Conservation (phyloP, 2,888 invertebrate genomes). For the Perithous albicinctus region DNA sequence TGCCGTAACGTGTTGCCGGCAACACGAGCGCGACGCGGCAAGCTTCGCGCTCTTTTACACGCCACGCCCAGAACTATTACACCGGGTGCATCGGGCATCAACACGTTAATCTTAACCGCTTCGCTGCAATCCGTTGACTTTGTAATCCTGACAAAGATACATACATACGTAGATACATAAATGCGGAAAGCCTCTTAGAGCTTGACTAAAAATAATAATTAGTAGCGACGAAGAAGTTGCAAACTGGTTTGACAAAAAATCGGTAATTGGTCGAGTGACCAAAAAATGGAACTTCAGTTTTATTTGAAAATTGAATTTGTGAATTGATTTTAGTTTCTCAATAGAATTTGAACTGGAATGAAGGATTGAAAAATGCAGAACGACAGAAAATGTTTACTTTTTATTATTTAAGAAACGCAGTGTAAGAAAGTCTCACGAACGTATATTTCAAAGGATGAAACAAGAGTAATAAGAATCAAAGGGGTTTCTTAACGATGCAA, state of each 20-base stretch:
- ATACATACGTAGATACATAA: not conserved
- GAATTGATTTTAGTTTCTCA: not conserved
- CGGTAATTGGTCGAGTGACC: not conserved
- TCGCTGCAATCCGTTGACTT: slow-evolving; percentile 17
- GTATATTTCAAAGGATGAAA: not conserved
- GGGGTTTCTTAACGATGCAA: slow-evolving; percentile 69
- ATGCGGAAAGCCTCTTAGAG: not conserved
- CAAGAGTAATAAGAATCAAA: slow-evolving; percentile 44
- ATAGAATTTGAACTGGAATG: not conserved
- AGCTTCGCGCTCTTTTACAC: slow-evolving; percentile 56
- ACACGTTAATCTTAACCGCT: slow-evolving; percentile 38
- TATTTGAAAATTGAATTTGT: not conserved
- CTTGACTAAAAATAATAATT: not conserved
- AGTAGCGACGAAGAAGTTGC: not conserved
- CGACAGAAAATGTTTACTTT: slow-evolving; percentile 65
- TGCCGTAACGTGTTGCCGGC: slow-evolving; percentile 70
- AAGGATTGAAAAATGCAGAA: not conserved
- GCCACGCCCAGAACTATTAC: slow-evolving; percentile 61
- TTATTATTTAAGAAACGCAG: not conserved
- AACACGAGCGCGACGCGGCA: slow-evolving; percentile 25
- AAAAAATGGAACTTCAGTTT: not conserved
- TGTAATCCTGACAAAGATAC: not conserved
- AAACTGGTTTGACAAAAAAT: not conserved
- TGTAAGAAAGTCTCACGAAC: slow-evolving; percentile 18
- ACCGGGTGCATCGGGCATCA: slow-evolving; percentile 27